phyloP scores from a whole-genome alignment of 2,113 vertebrate species.

The Polyodon spathula region DNA sequence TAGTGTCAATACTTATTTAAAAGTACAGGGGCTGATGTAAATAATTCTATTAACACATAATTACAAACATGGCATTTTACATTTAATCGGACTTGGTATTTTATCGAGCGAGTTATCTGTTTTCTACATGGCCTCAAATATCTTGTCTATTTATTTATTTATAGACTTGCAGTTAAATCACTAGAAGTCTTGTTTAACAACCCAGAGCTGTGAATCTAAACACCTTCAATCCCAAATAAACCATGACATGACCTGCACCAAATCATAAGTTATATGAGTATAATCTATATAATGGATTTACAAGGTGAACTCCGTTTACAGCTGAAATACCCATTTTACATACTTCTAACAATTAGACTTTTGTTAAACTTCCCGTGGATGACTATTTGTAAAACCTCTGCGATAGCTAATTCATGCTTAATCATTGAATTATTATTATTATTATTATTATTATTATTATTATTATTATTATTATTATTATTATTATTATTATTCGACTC shows the following conservation, averaged over 20 bases:
- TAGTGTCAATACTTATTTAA: too few species aligned
- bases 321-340: slow-evolving; percentile 6
- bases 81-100: too few species aligned
- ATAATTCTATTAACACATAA: too few species aligned
- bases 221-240: slow-evolving; percentile 7
- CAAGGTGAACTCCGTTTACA: slow-evolving; percentile 17
- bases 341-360: slow-evolving; percentile 8
- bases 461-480: slow-evolving; percentile 3
- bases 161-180: not conserved
- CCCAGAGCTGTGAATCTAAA: not conserved
- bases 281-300: slow-evolving; percentile 20
- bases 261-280: slow-evolving; percentile 13
- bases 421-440: too few species aligned
- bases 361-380: too few species aligned
- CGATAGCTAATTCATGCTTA: too few species aligned
- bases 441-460: slow-evolving; percentile 6
- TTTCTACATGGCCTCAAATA: too few species aligned
- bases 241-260: slow-evolving; percentile 7
- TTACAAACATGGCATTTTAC: too few species aligned
- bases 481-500: too few species aligned
- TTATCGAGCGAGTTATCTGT: too few species aligned
- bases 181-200: not conserved
- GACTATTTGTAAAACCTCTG: not conserved
- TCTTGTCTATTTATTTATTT: too few species aligned
- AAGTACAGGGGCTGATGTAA: too few species aligned